Percentiles rank a stretch among this genome's conserved stretches.
Conservation (phyloP, 2,797 vertebrate genomes). For the Lophius americanus region DNA sequence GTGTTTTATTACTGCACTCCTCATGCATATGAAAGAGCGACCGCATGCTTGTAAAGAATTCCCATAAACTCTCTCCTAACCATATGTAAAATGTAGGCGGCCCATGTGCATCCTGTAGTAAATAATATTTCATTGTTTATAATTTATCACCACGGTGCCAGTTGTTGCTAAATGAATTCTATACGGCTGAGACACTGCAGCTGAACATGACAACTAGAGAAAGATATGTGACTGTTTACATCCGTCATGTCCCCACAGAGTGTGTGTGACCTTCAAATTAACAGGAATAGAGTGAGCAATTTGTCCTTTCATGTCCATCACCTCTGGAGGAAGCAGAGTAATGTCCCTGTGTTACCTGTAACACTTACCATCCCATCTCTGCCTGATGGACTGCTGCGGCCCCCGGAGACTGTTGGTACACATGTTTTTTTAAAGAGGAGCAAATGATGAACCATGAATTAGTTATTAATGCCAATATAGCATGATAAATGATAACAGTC, state of each 20-base stretch:
- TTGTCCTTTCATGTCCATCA: conserved; percentile 39
- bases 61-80: conserved; percentile 21
- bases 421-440: background rate
- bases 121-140: conserved; percentile 29
- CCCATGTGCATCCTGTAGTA: conserved; percentile 14
- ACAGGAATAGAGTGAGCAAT: conserved; percentile 5
- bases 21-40: conserved; percentile 20
- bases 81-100: conserved; percentile 35
- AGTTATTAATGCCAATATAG: conserved; percentile 34
- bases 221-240: conserved; percentile 45
- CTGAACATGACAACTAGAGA: conserved; percentile 41
- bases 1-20: conserved; percentile 3
- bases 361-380: conserved; percentile 3
- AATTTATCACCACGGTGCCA: conserved; percentile 25
- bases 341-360: conserved; percentile 16
- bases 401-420: conserved; percentile 8
- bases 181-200: conserved; percentile 40
- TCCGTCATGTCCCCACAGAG: conserved; percentile 40
- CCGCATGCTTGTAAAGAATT: conserved; percentile 28
- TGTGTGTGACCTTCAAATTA: conserved; percentile 54
- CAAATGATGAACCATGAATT: conserved; percentile 8
- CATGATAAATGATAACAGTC: conserved; percentile 25
- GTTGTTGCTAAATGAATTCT: conserved; percentile 35
- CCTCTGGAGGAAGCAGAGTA: conserved; percentile 4
- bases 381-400: background rate